A percentile compares a stretch with the other conserved stretches of the same genome.
These are phyloP conservation scores for Drosophila punjabiensis DNA, from an alignment of 1,140 invertebrate species.

Conservation along the genomic window DNA sequence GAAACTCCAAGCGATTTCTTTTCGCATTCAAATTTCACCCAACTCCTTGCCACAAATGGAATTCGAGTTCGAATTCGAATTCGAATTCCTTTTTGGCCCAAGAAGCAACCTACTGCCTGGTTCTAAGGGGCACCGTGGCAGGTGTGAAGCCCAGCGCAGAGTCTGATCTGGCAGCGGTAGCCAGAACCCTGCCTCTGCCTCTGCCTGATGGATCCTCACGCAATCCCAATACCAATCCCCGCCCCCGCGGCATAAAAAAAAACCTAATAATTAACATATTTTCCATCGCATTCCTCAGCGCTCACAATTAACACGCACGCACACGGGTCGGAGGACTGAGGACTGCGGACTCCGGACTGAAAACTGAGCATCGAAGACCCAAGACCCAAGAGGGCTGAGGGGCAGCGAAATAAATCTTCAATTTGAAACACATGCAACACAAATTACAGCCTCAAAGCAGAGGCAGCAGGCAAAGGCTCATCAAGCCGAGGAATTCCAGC, in stretches of 20 bases:
- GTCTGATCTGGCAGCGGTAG: slow-evolving; percentile 19
- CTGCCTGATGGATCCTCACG: slow-evolving; percentile 54
- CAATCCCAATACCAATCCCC: slow-evolving; percentile 33
- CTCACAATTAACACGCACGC: slow-evolving; percentile 83
- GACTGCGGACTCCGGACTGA: not conserved
- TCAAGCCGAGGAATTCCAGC: slow-evolving; percentile 61
- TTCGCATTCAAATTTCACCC: slow-evolving; percentile 77
- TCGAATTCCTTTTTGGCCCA: slow-evolving; percentile 8
- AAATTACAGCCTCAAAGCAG: slow-evolving; percentile 75
- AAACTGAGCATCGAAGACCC: not conserved
- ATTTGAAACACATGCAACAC: slow-evolving; percentile 84
- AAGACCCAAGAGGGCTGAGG: not conserved
- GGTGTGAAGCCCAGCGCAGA: slow-evolving; percentile 58
- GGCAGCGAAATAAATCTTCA: slow-evolving; percentile 79
- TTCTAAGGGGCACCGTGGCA: slow-evolving; percentile 40
- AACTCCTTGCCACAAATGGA: slow-evolving; percentile 15
- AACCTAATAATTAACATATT: slow-evolving; percentile 83
- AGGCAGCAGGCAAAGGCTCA: slow-evolving; percentile 66
- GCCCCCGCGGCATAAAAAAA: slow-evolving; percentile 55
- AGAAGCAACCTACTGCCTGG: not conserved
- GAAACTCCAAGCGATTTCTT: slow-evolving; percentile 63
- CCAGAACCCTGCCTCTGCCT: slow-evolving; percentile 13
- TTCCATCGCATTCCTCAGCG: slow-evolving; percentile 82
- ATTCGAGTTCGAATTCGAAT: not conserved
- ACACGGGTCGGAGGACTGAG: slow-evolving; percentile 23